Conservation (phyloP, 2,888 invertebrate species). For the Platycheirus rosarum region DNA sequence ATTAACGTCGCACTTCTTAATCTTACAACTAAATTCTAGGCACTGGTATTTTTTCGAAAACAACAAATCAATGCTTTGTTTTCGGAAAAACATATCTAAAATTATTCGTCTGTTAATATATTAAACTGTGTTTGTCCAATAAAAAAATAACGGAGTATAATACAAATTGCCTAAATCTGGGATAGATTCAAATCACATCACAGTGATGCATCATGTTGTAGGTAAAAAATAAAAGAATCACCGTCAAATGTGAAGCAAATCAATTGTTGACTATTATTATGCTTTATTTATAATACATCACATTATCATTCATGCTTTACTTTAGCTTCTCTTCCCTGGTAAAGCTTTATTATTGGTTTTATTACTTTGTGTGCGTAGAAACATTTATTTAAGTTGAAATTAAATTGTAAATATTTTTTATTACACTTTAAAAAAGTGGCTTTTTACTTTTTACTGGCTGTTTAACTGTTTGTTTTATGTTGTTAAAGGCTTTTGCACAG, state of each 20-base stretch:
- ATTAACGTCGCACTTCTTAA: conserved; percentile 15
- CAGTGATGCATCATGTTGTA: neutral
- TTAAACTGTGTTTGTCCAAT: conserved; percentile 7
- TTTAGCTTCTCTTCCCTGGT: neutral
- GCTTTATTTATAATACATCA: too few species aligned
- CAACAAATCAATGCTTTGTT: too few species aligned
- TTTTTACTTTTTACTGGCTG: too few species aligned
- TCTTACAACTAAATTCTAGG: neutral
- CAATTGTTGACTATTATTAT: too few species aligned
- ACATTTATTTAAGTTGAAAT: neutral
- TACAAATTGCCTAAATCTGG: neutral
- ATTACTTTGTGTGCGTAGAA: conserved; percentile 16
- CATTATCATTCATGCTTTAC: neutral
- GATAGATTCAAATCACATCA: neutral
- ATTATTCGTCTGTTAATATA: conserved; percentile 8
- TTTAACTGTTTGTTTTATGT: too few species aligned
- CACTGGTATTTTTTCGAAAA: too few species aligned
- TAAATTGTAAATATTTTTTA: too few species aligned
- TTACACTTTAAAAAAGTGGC: too few species aligned
- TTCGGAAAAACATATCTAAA: neutral
- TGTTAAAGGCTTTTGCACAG: too few species aligned
- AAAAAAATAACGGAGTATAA: neutral
- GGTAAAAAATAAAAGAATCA: conserved; percentile 1
- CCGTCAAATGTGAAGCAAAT: neutral
- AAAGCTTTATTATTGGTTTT: neutral